Percentiles rank a stretch among this genome's conserved stretches.
phyloP scores from a whole-genome alignment of 1,140 invertebrate species.

The Ceratosolen fusciceps region DNA sequence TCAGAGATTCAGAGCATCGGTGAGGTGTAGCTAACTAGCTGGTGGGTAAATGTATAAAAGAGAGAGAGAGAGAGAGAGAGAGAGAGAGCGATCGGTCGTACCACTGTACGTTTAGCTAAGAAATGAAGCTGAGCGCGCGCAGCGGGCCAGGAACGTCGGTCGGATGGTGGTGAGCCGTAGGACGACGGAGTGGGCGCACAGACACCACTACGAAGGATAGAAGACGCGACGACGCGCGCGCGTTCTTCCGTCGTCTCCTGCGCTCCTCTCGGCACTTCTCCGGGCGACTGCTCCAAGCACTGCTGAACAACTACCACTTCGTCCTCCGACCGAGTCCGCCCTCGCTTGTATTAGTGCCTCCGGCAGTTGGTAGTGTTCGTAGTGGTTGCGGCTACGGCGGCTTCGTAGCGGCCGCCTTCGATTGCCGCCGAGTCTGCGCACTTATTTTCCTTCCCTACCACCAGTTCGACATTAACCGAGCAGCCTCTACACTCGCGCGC shows the following conservation, averaged over 20 bases:
- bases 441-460: background rate
- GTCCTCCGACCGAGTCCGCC: background rate
- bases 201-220: conserved; percentile 5
- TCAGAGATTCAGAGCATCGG: background rate
- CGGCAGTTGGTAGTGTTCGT: background rate
- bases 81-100: background rate
- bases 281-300: conserved; percentile 24
- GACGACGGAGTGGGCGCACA: background rate
- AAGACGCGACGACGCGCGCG: conserved; percentile 26
- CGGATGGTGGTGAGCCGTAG: background rate
- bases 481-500: background rate
- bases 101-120: background rate
- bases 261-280: conserved; percentile 35
- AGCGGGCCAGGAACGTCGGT: background rate
- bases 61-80: background rate
- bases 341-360: background rate
- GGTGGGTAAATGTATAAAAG: background rate
- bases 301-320: conserved; percentile 19
- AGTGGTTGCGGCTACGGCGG: background rate
- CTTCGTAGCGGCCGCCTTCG: conserved; percentile 14
- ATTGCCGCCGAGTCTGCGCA: conserved; percentile 30
- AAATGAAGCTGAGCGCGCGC: background rate
- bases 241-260: conserved; percentile 14
- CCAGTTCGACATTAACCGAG: background rate
- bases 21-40: too few relatives aligned